Conservation (phyloP, 1,140 invertebrate genomes). For the Zeugodacus cucurbitae region DNA sequence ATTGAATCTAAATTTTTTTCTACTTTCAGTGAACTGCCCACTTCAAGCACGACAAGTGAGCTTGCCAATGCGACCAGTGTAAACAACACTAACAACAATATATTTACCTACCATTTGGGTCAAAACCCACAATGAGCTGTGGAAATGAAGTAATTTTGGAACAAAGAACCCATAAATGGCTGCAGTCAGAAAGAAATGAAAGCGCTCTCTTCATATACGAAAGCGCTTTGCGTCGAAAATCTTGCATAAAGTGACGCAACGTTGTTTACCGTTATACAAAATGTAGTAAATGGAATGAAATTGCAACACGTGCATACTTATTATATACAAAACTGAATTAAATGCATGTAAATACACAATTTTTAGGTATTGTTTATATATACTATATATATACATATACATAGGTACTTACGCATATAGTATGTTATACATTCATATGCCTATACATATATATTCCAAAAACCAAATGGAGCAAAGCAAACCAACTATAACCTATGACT, state of each 20-base stretch:
- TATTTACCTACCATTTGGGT: not conserved
- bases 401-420: not conserved
- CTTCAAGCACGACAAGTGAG: not conserved
- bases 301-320: not conserved
- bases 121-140: not conserved
- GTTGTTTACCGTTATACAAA: not conserved
- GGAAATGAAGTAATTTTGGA: not conserved
- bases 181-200: not conserved
- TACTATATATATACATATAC: not conserved
- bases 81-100: not conserved
- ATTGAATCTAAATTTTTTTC: too few relatives aligned
- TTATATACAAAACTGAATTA: not conserved
- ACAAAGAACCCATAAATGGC: not conserved
- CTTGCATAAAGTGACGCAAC: not conserved
- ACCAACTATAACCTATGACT: not conserved
- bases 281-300: not conserved
- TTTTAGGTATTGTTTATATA: not conserved
- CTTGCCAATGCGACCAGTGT: not conserved
- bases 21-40: not conserved
- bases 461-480: not conserved
- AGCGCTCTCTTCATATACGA: not conserved
- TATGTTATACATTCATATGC: not conserved
- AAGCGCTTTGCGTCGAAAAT: not conserved
- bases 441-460: not conserved
- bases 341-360: not conserved